Conservation (phyloP, 23 tunicate species). For the Clavelina lepadiformis region DNA sequence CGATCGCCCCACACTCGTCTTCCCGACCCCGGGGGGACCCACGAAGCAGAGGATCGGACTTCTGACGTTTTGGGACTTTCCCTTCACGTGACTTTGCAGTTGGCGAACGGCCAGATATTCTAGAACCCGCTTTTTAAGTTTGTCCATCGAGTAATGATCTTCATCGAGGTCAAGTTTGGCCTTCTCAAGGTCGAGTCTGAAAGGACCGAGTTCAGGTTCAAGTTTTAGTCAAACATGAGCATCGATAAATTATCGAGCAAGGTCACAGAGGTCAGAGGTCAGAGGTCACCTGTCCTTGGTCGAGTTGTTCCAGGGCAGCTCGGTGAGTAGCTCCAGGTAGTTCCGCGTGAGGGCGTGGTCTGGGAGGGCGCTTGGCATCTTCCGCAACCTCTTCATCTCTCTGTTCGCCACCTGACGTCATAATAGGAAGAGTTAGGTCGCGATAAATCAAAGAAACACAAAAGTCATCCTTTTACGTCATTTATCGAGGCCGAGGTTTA, state of each 20-base stretch:
- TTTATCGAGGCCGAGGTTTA: neutral
- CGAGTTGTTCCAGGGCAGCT: constrained; percentile 38
- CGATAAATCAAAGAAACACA: neutral
- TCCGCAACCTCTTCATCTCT: constrained; percentile 45
- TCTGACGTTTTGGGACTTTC: constrained; percentile 8
- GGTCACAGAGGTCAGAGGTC: neutral
- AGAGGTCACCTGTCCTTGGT: constrained; percentile 28
- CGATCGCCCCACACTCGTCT: constrained; percentile 53
- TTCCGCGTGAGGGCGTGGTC: constrained; percentile 48
- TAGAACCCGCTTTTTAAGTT: constrained; percentile 46
- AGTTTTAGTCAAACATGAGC: neutral
- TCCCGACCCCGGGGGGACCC: constrained; percentile 74
- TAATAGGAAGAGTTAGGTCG: neutral
- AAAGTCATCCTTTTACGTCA: neutral
- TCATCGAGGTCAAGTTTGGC: constrained; percentile 39
- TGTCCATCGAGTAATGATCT: constrained; percentile 73
- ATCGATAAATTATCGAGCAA: neutral
- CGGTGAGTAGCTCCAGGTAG: constrained; percentile 46
- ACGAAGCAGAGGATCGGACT: constrained; percentile 66
- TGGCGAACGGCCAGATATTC: constrained; percentile 60
- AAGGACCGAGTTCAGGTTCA: neutral
- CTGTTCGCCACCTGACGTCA: constrained; percentile 32
- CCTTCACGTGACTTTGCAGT: constrained; percentile 21
- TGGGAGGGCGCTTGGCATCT: constrained; percentile 31
- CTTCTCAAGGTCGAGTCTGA: constrained; percentile 34